Base-by-base conservation (phyloP, 2,888 invertebrate species). In the Dastarcus helophoroides region DNA sequence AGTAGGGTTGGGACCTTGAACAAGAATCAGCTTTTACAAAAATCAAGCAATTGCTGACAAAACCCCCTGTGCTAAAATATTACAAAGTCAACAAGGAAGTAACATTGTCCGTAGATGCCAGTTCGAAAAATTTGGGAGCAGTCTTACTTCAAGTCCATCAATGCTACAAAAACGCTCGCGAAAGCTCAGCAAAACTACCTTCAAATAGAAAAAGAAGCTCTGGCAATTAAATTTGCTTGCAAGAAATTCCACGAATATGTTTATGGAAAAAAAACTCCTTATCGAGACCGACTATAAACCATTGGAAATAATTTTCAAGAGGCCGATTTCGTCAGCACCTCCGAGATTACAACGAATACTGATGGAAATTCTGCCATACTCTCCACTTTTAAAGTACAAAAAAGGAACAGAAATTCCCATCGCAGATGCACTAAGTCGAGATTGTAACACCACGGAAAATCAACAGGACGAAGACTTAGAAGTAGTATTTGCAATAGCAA, bases 151-250 rank as follows among this genome's bases (percentile, higher is more conserved):
- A 23, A 23, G 23, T 5, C 10, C 8, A 8, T 17, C 19, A n/a
- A n/a, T n/a, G n/a, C n/a, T n/a, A n/a, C 29, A 11, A 29, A 14
- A 25, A 14, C 29, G 23, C 13, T 29, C 13, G 13, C 29, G 12
- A 23, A 10, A 23, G 21, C 29, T 12, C 26, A 29, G 14, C 22
- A 29, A 5, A 29, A 29, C 12, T 29, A 29, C 23, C 22, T 22
- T 6, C 29, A 29, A 23, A 29, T 29, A 26, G 26, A 29, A 29
- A 29, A 29, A 23, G 29, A 29, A 29, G 23, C 23, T 9, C 4
- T 29, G 4, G 26, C 29, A 5, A 29, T 29, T 9, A 8, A 8
- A 14, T 29, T 29, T 23, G 29, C 11, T 12, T 29, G 26, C 11
- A 21, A 4, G n/a, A n/a, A n/a, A n/a, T n/a, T n/a, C n/a, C n/a